Evolutionary conservation across 1,140 invertebrate species (phyloP), one percentile per base, ranked within the genome.

Genomic region (Rhopalosiphum padi): DNA sequence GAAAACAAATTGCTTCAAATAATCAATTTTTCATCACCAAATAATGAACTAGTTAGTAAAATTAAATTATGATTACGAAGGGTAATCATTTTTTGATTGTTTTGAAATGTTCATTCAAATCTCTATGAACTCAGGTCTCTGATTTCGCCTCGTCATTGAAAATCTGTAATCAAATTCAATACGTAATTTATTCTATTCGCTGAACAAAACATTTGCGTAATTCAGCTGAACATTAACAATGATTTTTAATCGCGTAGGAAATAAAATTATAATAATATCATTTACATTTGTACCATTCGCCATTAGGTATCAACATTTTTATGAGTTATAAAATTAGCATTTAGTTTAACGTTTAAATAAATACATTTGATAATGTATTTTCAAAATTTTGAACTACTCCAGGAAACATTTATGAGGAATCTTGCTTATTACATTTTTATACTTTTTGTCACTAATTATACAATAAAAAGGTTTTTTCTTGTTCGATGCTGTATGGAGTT

Each of bases 31-130:
- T 41, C 22, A 87, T 46, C 25, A 1, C 43, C 11, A 87, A 41
- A 87, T n/a, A 87, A 30, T 68, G 60, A 48, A 87, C 30, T 46
- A 87, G 41, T 48, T 87, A n/a, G 23, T n/a, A 86, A 86, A 43
- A 46, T 25, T 87, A 87, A 46, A 86, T 46, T 30, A 25, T 46
- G 41, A 46, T 46, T 43, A 11, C 25, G 4, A 46, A 23, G 23
- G 11, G 25, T 46, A 5, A 86, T 11, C 3, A 5, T 15, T 9
- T 68, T 46, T 25, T 51, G 15, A 5, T 41, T 86, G 11, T 86
- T 86, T 86, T 4, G 25, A 86, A 43, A 46, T 41, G 11, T 30
- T 25, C 11, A 30, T 43, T 41, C 2, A 86, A 43, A 86, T 46
- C 41, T 82, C 77, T 82, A 82, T 82, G 37, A 22, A 22, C 77